Evolutionary conservation across 1,140 invertebrate genomes (phyloP), one percentile per base, ranked within the genome.

Genomic region (Eupristina koningsbergeri): DNA sequence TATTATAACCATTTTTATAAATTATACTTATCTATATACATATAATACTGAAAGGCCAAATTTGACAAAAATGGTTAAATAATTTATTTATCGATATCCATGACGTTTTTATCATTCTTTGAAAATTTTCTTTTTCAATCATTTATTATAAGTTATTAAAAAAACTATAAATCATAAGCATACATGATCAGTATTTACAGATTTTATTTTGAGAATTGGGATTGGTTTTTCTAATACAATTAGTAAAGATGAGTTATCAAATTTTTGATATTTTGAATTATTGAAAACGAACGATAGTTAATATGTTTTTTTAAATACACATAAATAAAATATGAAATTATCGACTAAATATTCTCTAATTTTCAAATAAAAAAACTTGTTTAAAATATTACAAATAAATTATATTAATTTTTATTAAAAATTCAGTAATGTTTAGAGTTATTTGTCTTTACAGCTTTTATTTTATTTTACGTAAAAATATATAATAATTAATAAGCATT

Each of bases 101-200:
- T 83, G 81, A 83, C 81, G 31, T 69, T 76, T 76, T 76, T 53
- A 69, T 53, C 50, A 13, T 50, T 74, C 3, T 61, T 81, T 74
- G 74, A 29, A 39, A 45, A 19, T 63, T 81, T 74, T 64, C 75
- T 74, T 81, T 53, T 83, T 53, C 61, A 64, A 53, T 50, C 11
- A 41, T 39, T 41, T 50, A 69, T 83, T 47, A 47, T 77, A 83
- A 78, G 64, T n/a, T 83, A 78, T 73, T 69, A 50, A 39, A 39
- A 76, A 9, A 78, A 73, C 69, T 50, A 69, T 50, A 76, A 83
- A 39, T 83, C 29, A 61, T 79, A 79, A 79, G 74, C 15, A 58
- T 41, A 71, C 39, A 64, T n/a, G 17, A 84, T 84, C 82, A 84
- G 82, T 84, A 84, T 84, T 84, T 63, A 80, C 11, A n/a, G 39